Percentiles rank a stretch among this genome's conserved stretches.
These are phyloP conservation scores for Brachynemurus nebulosus DNA, from an alignment of 2,888 invertebrate genomes.

Conservation along the genomic window DNA sequence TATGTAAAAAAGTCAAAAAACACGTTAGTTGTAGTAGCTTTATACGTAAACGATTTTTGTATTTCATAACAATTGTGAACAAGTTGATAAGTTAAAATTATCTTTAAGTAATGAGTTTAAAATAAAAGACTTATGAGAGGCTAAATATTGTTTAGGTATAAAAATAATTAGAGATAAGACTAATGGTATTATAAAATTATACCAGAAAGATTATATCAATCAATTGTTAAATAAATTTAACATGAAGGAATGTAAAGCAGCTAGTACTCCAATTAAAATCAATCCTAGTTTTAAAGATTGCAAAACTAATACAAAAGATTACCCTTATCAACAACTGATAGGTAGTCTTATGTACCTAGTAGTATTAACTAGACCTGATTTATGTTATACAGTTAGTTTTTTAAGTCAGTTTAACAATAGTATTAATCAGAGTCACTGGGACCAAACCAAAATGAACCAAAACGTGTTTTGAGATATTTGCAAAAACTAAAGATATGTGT, in stretches of 20 bases:
- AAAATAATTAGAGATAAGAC: constrained; percentile 13
- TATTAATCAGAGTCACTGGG: constrained; percentile 9
- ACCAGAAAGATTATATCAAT: constrained; percentile 16
- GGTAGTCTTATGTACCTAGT: constrained; percentile 15
- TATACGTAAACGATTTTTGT: constrained; percentile 17
- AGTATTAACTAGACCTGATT: constrained; percentile 15
- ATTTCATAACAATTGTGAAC: constrained; percentile 10
- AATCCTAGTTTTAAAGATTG: constrained; percentile 14
- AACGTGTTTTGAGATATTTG: constrained; percentile 14
- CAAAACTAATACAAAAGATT: not conserved
- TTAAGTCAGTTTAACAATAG: not conserved
- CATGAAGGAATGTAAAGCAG: constrained; percentile 10
- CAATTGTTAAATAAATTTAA: constrained; percentile 13
- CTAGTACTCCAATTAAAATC: constrained; percentile 14
- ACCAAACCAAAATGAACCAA: constrained; percentile 14
- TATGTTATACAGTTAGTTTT: constrained; percentile 11
- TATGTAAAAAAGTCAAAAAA: constrained; percentile 6
- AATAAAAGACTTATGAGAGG: constrained; percentile 17
- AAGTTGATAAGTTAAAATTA: not conserved
- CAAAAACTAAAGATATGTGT: constrained; percentile 8
- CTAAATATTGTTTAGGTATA: constrained; percentile 16
- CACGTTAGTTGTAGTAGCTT: constrained; percentile 3
- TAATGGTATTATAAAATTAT: constrained; percentile 10
- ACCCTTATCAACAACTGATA: constrained; percentile 15
- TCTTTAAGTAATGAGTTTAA: constrained; percentile 12